These are phyloP conservation scores for Garrulus glandarius DNA, from an alignment of 2,797 vertebrate genomes.

Conservation along the genomic window DNA sequence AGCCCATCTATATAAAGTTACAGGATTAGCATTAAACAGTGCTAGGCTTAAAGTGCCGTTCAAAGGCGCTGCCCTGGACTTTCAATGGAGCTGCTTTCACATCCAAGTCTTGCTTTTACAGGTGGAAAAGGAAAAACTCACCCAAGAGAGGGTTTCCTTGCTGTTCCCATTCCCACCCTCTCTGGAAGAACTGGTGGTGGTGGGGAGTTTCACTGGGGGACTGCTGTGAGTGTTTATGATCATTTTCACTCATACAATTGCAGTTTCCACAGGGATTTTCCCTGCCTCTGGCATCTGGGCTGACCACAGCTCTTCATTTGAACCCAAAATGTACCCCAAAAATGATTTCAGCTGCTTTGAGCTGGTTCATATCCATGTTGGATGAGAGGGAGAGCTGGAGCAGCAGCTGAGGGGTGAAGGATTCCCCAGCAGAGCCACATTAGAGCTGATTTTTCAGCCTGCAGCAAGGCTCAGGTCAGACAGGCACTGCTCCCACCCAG, in stretches of 20 bases:
- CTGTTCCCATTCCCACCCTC: background rate
- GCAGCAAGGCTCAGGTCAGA: background rate
- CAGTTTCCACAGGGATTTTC: background rate
- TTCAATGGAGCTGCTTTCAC: slow-evolving; percentile 55
- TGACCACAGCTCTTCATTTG: background rate
- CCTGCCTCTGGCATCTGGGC: background rate
- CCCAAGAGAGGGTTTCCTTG: background rate
- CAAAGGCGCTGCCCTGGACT: slow-evolving; percentile 54
- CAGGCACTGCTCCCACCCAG: background rate
- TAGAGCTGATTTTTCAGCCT: background rate
- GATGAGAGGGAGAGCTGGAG: background rate
- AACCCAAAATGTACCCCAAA: background rate
- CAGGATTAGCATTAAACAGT: slow-evolving; percentile 88
- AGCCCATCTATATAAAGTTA: slow-evolving; percentile 82
- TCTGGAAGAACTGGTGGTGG: background rate
- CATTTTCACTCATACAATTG: rapidly evolving
- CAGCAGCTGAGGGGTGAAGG: background rate
- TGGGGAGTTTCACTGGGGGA: background rate
- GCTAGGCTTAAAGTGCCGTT: slow-evolving; percentile 58
- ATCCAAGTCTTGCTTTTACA: slow-evolving; percentile 34
- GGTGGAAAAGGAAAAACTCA: slow-evolving; percentile 4
- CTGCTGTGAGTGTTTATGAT: rapidly evolving
- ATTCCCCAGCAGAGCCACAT: rapidly evolving
- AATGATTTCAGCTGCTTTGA: background rate
- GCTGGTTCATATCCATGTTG: rapidly evolving